Evolutionary conservation across 2,113 vertebrate genomes (phyloP).

Genomic region (Rhipidura dahli): DNA sequence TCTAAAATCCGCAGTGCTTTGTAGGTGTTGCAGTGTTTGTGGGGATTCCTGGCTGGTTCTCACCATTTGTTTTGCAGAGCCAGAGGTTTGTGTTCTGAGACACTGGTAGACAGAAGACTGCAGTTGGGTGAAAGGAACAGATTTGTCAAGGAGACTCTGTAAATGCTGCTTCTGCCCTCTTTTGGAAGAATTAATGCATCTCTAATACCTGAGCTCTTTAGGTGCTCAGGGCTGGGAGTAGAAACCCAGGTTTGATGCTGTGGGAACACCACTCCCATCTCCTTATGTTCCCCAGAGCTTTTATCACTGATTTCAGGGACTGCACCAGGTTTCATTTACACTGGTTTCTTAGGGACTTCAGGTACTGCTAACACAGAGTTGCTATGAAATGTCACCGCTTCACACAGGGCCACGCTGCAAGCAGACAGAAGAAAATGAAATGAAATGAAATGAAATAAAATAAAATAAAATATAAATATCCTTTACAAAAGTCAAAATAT

Average conservation of each 20-base stretch:
- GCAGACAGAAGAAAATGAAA: background rate
- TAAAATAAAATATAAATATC: too few relatives aligned
- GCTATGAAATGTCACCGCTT: background rate
- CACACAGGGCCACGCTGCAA: background rate
- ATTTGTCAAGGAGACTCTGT: conserved; percentile 31
- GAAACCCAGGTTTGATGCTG: background rate
- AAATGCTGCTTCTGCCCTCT: conserved; percentile 72
- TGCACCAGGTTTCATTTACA: background rate
- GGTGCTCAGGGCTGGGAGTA: background rate
- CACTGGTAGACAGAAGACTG: background rate
- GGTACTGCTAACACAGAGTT: background rate
- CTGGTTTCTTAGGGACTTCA: background rate
- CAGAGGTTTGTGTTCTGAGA: background rate
- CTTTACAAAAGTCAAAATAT: background rate
- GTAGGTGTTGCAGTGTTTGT: background rate
- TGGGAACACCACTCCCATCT: background rate
- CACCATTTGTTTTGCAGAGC: background rate
- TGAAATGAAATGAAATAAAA: background rate
- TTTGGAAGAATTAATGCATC: conserved; percentile 60
- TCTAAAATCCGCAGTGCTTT: background rate
- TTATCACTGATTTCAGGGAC: background rate
- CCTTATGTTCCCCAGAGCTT: background rate
- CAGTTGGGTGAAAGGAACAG: background rate
- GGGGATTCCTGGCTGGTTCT: background rate
- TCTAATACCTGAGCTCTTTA: background rate